Conservation (phyloP, 2,797 vertebrate genomes). For the Rhyacichthys aspro region DNA sequence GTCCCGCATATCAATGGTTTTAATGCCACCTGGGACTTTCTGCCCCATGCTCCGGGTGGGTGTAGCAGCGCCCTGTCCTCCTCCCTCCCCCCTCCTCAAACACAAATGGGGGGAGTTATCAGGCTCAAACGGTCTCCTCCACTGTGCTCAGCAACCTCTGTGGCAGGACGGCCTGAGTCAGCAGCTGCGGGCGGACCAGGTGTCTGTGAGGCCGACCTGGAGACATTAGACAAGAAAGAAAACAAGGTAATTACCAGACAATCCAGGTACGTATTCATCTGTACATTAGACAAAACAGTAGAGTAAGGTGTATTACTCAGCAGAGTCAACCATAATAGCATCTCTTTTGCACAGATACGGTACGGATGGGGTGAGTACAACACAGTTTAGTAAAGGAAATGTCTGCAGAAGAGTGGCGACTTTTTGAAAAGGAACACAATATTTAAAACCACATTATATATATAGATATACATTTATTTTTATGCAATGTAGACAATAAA, state of each 20-base stretch:
- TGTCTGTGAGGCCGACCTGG: conserved; percentile 67
- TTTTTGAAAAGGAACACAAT: too few species aligned
- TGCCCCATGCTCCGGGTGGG: conserved; percentile 89
- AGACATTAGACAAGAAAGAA: conserved; percentile 57
- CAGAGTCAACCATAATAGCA: too few species aligned
- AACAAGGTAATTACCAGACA: conserved; percentile 45
- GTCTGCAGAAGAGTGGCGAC: too few species aligned
- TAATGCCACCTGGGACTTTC: conserved; percentile 97
- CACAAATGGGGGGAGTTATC: conserved; percentile 69
- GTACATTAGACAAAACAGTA: too few species aligned
- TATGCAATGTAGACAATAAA: too few species aligned
- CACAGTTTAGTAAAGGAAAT: too few species aligned
- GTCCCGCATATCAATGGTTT: conserved; percentile 98
- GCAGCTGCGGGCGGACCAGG: conserved; percentile 52
- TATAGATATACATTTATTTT: too few species aligned
- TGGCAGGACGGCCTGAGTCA: conserved; percentile 32
- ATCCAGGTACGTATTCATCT: too few species aligned
- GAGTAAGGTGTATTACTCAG: background rate
- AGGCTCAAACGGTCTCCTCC: conserved; percentile 52
- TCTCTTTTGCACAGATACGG: too few species aligned
- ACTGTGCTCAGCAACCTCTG: conserved; percentile 53
- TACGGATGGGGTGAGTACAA: too few species aligned
- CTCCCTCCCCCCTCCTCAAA: conserved; percentile 60
- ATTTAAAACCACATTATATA: too few species aligned
- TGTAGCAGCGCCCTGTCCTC: conserved; percentile 42